These are phyloP conservation scores for Alentia gelatinosa DNA, from an alignment of 2,888 invertebrate species.

Conservation along the genomic window DNA sequence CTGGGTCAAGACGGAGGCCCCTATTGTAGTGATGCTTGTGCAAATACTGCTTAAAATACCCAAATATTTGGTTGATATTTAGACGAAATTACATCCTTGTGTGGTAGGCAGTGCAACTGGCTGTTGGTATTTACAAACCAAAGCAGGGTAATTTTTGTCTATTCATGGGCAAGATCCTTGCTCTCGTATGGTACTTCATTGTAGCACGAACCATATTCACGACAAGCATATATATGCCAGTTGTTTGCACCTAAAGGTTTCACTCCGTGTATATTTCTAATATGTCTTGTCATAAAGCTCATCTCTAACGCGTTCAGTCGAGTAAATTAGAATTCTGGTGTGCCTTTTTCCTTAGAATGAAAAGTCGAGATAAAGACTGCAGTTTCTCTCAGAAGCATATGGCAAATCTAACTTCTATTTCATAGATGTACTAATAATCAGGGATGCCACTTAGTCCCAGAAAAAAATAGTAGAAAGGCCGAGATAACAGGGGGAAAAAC, in stretches of 20 bases:
- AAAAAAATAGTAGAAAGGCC: too few species aligned
- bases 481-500: too few species aligned
- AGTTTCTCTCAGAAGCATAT: too few species aligned
- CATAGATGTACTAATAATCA: too few species aligned
- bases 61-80: constrained; percentile 10
- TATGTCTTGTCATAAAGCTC: too few species aligned
- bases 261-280: neutral
- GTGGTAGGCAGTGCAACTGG: neutral
- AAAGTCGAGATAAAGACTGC: too few species aligned
- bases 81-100: neutral
- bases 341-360: too few species aligned
- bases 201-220: neutral
- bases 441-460: too few species aligned
- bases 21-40: neutral
- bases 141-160: neutral
- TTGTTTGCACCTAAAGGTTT: neutral
- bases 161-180: neutral
- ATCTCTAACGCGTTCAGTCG: too few species aligned
- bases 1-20: neutral
- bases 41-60: neutral
- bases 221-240: neutral
- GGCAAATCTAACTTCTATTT: too few species aligned
- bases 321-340: too few species aligned
- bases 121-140: neutral
- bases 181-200: neutral